Conservation (phyloP, 64 coral and sea anemone species). For the Montipora capricornis region DNA sequence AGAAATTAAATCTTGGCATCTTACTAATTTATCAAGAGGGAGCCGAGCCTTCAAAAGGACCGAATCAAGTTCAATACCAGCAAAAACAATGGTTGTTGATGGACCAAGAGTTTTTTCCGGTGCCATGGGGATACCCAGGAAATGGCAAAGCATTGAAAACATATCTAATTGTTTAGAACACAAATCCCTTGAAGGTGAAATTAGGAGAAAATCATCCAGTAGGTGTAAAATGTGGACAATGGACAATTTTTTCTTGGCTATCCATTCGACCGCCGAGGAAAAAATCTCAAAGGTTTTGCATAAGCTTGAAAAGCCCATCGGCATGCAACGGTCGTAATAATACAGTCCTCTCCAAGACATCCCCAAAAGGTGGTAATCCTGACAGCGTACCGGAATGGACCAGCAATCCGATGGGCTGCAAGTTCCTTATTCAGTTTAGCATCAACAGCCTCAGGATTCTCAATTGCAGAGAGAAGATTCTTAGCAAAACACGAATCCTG, state of each 20-base stretch:
- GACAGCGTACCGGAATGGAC: slow-evolving; percentile 16
- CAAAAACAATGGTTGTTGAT: too few relatives aligned
- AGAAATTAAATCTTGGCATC: too few relatives aligned
- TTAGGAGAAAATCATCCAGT: slow-evolving; percentile 8
- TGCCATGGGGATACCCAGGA: too few relatives aligned
- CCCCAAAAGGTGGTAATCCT: neutral
- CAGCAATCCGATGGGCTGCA: slow-evolving; percentile 6
- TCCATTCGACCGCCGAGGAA: slow-evolving; percentile 4
- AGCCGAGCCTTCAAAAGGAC: too few relatives aligned
- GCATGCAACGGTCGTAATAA: too few relatives aligned
- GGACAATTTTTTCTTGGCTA: slow-evolving; percentile 1
- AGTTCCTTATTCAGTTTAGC: slow-evolving; percentile 24
- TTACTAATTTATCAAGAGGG: too few relatives aligned
- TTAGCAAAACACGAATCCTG: neutral
- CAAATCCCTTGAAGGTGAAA: neutral
- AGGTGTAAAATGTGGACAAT: neutral
- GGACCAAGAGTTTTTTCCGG: too few relatives aligned
- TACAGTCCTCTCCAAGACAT: neutral
- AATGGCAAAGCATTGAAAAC: too few relatives aligned
- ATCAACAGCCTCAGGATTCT: neutral
- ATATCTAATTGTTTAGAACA: neutral
- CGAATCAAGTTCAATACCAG: too few relatives aligned
- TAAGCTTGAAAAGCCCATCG: too few relatives aligned
- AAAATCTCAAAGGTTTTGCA: too few relatives aligned
- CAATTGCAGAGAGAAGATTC: slow-evolving; percentile 12